phyloP scores from a whole-genome alignment of 2,113 vertebrate species.

The Dromiciops gliroides region DNA sequence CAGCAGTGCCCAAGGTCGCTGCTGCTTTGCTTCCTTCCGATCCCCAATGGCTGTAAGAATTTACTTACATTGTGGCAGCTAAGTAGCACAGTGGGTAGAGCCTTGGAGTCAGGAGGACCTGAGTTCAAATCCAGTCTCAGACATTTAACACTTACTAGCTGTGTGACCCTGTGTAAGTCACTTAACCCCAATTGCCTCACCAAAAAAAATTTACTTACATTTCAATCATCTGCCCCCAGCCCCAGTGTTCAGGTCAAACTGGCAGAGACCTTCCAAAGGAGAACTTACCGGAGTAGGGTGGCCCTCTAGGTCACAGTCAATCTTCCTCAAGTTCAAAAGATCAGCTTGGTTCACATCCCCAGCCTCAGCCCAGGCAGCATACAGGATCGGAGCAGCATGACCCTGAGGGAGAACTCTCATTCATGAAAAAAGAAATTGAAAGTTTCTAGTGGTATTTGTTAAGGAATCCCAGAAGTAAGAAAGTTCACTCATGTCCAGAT shows the following conservation, averaged over 20 bases:
- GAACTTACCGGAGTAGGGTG: conserved; percentile 82
- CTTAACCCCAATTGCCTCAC: too few relatives aligned
- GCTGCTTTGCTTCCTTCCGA: not conserved
- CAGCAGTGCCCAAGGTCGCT: not conserved
- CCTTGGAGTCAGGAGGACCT: too few relatives aligned
- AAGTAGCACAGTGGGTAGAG: too few relatives aligned
- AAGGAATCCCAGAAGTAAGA: not conserved
- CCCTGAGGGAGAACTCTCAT: conserved; percentile 66
- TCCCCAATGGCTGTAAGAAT: not conserved
- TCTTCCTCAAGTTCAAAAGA: conserved; percentile 86
- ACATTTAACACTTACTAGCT: too few relatives aligned
- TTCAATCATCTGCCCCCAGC: not conserved
- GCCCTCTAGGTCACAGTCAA: conserved; percentile 86
- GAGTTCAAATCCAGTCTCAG: too few relatives aligned
- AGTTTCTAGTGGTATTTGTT: not conserved
- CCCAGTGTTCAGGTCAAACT: not conserved
- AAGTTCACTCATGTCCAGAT: not conserved
- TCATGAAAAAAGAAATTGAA: not conserved
- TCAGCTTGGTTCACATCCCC: conserved; percentile 84
- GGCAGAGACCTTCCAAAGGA: not conserved
- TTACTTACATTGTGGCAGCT: too few relatives aligned
- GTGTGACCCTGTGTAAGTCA: too few relatives aligned
- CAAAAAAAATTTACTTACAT: not conserved
- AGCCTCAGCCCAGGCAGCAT: conserved; percentile 86
- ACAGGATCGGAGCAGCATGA: conserved; percentile 84